A percentile compares a stretch with the other conserved stretches of the same genome.
These are phyloP conservation scores for Lithophane leautieri DNA, from an alignment of 2,888 invertebrate species.

Conservation along the genomic window DNA sequence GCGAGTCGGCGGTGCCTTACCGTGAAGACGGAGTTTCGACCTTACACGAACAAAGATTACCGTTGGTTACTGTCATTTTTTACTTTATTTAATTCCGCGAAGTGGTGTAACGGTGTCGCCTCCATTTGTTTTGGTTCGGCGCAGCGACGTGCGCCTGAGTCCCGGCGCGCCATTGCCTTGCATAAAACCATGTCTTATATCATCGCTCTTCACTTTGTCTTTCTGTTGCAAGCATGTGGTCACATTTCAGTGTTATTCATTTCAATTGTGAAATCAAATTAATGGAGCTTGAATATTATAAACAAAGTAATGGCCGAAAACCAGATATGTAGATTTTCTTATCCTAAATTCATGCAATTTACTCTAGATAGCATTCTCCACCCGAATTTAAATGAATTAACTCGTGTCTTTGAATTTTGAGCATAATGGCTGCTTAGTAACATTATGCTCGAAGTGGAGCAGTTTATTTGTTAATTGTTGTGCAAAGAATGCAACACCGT, in stretches of 20 bases:
- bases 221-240: conserved; percentile 58
- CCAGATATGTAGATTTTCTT: not conserved
- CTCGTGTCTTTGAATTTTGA: conserved; percentile 33
- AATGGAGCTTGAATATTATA: conserved; percentile 1
- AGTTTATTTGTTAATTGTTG: conserved; percentile 62
- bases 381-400: conserved; percentile 41
- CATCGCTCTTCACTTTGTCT: conserved; percentile 61
- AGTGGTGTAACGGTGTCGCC: conserved; percentile 88
- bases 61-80: conserved; percentile 85
- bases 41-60: conserved; percentile 86
- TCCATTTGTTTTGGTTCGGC: conserved; percentile 88
- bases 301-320: not conserved
- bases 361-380: conserved; percentile 41
- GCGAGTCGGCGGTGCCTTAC: conserved; percentile 73
- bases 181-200: conserved; percentile 70
- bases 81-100: conserved; percentile 87
- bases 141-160: conserved; percentile 68
- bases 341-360: conserved; percentile 15
- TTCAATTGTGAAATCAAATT: conserved; percentile 4
- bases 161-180: conserved; percentile 62
- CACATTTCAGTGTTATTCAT: conserved; percentile 11
- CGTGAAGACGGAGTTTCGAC: conserved; percentile 79
- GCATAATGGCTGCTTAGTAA: conserved; percentile 41
- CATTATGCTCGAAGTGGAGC: conserved; percentile 51
- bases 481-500: conserved; percentile 72